Conservation (phyloP, 1,140 invertebrate species). For the Heliothis virescens region DNA sequence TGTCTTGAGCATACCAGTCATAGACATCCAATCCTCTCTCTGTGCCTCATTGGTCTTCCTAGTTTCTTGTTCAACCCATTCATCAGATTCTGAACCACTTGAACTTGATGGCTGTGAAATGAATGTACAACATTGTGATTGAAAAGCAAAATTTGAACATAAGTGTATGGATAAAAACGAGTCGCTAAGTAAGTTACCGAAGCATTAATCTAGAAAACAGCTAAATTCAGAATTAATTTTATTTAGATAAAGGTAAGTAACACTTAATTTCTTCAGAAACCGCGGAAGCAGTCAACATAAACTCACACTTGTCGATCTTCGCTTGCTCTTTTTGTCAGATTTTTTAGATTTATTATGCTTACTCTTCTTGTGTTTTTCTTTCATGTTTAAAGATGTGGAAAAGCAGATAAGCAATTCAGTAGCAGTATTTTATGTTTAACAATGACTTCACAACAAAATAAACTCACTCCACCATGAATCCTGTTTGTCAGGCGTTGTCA, state of each 20-base stretch:
- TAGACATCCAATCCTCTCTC: conserved; percentile 87
- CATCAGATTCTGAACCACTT: conserved; percentile 70
- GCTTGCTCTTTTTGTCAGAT: conserved; percentile 56
- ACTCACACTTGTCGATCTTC: conserved; percentile 58
- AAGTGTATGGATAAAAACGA: not conserved
- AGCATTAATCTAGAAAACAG: too few relatives aligned
- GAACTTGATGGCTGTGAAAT: conserved; percentile 70
- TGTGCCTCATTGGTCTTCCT: conserved; percentile 45
- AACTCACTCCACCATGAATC: not conserved
- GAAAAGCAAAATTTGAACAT: not conserved
- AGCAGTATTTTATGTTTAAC: too few relatives aligned
- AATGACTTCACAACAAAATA: not conserved
- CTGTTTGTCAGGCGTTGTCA: too few relatives aligned
- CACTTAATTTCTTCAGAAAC: too few relatives aligned
- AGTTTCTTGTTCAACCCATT: conserved; percentile 87
- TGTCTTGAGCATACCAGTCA: conserved; percentile 82
- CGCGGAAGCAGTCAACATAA: too few relatives aligned
- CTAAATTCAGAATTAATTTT: too few relatives aligned
- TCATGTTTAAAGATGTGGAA: conserved; percentile 53
- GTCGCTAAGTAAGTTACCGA: too few relatives aligned
- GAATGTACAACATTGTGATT: not conserved
- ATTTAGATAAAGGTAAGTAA: too few relatives aligned
- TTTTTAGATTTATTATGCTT: conserved; percentile 56
- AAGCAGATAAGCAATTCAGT: too few relatives aligned
- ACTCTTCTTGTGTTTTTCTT: conserved; percentile 66